Evolutionary conservation across 2,888 invertebrate genomes (phyloP), one percentile per base, ranked within the genome.

Genomic region (Amphipyra tragopoginis): DNA sequence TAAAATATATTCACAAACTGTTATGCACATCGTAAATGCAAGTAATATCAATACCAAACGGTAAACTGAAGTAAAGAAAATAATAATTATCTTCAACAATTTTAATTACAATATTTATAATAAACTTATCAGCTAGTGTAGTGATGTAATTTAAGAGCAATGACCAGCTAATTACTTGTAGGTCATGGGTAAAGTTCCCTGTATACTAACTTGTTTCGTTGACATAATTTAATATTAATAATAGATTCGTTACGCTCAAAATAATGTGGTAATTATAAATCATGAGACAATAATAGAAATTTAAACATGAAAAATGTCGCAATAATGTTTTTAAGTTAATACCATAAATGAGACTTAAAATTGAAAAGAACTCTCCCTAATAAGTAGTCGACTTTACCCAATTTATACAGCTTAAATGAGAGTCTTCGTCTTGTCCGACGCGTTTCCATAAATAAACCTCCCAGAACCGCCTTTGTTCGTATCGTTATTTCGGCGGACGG

Each of bases 401-500:
- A 65, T 76, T 60, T 63, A 71, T 74, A 66, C 52, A 53, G 53
- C 56, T 62, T 66, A 66, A 77, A 80, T 72, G 62, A 66, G 65
- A 66, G 56, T 53, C 64, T 62, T 61, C 54, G 59, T 52, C 59
- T 52, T 70, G 68, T 78, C 53, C 43, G 48, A 77, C 63, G 63
- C 69, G 59, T 67, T 69, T 65, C 75, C 70, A 80, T 78, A 76
- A 81, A 79, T 79, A 80, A 79, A 77, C 66, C 73, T 63, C 65
- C 65, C 64, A 67, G 70, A 70, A 65, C 62, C 66, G 76, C 80
- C 75, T 77, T 81, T 80, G 80, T 81, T 71, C 77, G 60, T 68
- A 74, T 80, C 76, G 72, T 79, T 77, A 70, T 80, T 82, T 81
- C 70, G 81, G 75, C 78, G 58, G 73, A 65, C 73, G 69, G 79